Base-by-base conservation (phyloP, 2,888 invertebrate species). In the Hylaea fasciaria region DNA sequence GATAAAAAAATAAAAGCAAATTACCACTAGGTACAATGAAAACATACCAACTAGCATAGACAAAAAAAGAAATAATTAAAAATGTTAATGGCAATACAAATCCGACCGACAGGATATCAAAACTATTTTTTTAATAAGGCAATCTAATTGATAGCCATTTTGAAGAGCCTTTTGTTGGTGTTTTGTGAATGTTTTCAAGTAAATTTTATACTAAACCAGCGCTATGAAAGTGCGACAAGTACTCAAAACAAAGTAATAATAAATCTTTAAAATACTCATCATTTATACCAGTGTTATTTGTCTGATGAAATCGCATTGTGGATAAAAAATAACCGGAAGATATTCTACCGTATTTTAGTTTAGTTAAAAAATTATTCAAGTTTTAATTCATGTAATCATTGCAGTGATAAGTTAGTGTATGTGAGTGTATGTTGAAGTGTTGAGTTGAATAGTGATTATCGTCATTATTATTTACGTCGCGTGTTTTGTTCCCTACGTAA, bases 151-250 rank as follows among this genome's bases (percentile, higher is more conserved):
- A 91, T 91, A 91, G 92, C 92, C 92, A 92, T 92, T 92, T 92
- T 92, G 91, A 89, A 89, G 86, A 92, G 88, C 84, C 91, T 92
- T 92, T 93, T 93, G 92, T 92, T 92, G 85, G 92, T 93, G 92
- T 93, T 93, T 93, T 92, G 89, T 92, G 91, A 91, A 92, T 91
- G 91, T 92, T 92, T 93, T 92, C 85, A 87, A 84, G 76, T 74
- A 85, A 84, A 80, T 83, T 85, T 86, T 84, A 74, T 78, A 77
- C 72, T 81, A 85, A 74, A 86, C 82, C 76, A 82, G 78, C 76
- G 74, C 71, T 81, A 79, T 66, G 61, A 80, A 67, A 73, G 73
- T 77, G 70, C 60, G 69, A 73, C 66, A 64, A 68, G 60, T 71
- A 73, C 66, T 63, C 63, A 73, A 71, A 72, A 75, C 64, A 65